Percentiles rank a stretch among this genome's conserved stretches.
Conservation (phyloP, 1,140 invertebrate species). For the Drosophila ogumai region DNA sequence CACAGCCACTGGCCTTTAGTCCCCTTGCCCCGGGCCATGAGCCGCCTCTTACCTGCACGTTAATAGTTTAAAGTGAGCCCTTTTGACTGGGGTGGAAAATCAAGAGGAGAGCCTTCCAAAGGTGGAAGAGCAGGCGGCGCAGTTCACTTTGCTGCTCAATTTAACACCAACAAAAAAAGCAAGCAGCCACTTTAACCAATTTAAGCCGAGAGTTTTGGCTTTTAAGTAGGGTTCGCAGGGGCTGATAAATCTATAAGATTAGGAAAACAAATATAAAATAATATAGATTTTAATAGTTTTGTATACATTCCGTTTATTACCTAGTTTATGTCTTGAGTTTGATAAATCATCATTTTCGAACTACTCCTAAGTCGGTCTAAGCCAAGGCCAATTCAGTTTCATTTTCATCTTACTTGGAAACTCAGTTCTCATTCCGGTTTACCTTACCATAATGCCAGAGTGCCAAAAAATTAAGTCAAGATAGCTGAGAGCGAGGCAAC, state of each 20-base stretch:
- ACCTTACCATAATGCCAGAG: slow-evolving; percentile 32
- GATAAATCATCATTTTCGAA: neutral
- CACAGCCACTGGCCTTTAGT: slow-evolving; percentile 15
- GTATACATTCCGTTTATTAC: neutral
- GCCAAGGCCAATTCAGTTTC: neutral
- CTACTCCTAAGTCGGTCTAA: neutral
- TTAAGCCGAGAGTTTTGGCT: slow-evolving; percentile 5
- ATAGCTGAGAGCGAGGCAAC: slow-evolving; percentile 16
- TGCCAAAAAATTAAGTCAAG: slow-evolving; percentile 75
- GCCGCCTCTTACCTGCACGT: slow-evolving; percentile 46
- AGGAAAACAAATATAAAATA: neutral
- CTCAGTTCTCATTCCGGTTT: slow-evolving; percentile 1
- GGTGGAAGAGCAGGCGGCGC: slow-evolving; percentile 14
- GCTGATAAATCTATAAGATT: no score
- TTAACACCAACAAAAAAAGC: slow-evolving; percentile 73
- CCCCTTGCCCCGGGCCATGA: neutral
- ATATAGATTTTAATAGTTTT: neutral
- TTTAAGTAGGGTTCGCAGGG: neutral
- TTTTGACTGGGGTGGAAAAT: slow-evolving; percentile 51
- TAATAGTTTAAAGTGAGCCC: slow-evolving; percentile 79
- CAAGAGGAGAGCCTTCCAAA: neutral
- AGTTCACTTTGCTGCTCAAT: slow-evolving; percentile 70
- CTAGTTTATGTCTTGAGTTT: neutral
- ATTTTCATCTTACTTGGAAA: neutral
- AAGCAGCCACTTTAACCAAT: slow-evolving; percentile 54